phyloP scores from a whole-genome alignment of 2,888 invertebrate genomes.

The Beris morrisii region DNA sequence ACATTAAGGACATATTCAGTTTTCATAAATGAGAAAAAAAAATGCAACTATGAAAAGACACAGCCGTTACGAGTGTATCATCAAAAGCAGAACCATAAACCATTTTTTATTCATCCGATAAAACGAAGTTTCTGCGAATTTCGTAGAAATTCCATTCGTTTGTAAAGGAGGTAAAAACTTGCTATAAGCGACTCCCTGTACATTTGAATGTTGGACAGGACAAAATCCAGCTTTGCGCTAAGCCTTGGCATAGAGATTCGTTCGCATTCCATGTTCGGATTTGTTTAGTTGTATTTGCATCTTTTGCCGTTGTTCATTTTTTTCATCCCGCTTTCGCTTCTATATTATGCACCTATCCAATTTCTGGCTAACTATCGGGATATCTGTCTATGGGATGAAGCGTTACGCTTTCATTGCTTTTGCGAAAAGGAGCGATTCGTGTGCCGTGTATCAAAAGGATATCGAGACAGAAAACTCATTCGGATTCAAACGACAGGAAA shows the following conservation, averaged over 20 bases:
- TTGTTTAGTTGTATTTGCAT: no score
- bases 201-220: no score
- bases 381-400: constrained; percentile 1
- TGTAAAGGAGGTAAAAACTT: no score
- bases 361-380: constrained; percentile 19
- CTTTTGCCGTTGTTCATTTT: neutral
- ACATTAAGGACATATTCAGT: constrained; percentile 19
- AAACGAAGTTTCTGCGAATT: no score
- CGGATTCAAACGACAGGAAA: constrained; percentile 20
- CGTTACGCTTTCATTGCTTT: neutral
- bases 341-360: constrained; percentile 15
- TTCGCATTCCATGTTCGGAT: no score
- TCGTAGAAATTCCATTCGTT: no score
- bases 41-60: neutral
- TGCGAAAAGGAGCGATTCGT: neutral
- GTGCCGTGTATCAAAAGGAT: constrained; percentile 9
- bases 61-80: neutral
- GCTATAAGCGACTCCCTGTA: no score
- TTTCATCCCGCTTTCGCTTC: neutral
- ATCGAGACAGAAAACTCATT: constrained; percentile 21
- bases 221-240: no score
- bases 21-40: neutral
- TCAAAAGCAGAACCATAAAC: neutral
- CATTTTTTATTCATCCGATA: neutral
- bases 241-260: no score